Evolutionary conservation across 2,797 vertebrate species (phyloP), one percentile per base, ranked within the genome.

Genomic region (Odontamblyopus lacepedii): DNA sequence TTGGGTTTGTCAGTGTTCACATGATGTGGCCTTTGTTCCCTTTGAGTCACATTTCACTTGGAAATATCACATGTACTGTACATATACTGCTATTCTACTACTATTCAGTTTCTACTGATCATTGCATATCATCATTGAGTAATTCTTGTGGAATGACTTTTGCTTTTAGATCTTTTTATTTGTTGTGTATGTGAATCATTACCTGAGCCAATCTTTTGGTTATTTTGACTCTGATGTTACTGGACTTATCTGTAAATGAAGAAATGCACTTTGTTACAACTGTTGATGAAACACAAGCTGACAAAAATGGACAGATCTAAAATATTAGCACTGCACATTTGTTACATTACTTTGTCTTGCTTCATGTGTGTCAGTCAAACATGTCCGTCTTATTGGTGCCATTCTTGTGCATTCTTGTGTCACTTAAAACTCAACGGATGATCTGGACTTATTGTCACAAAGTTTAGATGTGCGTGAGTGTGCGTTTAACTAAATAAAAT

Each of bases 401-500:
- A 92, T 93, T 93, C 74, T 89, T 83, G 90, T 92, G 85, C 88
- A 80, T 90, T 63, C 18, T 63, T 83, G 89, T 92, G 92, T 93
- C 91, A 93, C 90, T 93, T 89, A 75, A 83, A 75, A 26, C 87
- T 85, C 80, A 85, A 85, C 70, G 74, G 78, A 72, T 53, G 83
- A 81, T 83, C 78, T 67, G 6, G 18, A 73, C 63, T 68, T 79
- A 23, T 76, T 38, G 71, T 90, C 91, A 88, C 88, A 80, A 78
- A 86, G 85, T 87, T 93, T 90, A 85, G 89, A 82, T n/a, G 30
- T 87, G 81, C 91, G 77, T 89, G 77, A 85, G 75, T 83, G 79
- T 83, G 78, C 70, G 79, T 86, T 67, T 71, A 81, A 88, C 71
- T 75, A 90, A 91, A 87, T 89, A 91, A 92, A 92, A 78, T 72